Conservation (phyloP, 2,888 invertebrate genomes). For the Melitaea athalia region DNA sequence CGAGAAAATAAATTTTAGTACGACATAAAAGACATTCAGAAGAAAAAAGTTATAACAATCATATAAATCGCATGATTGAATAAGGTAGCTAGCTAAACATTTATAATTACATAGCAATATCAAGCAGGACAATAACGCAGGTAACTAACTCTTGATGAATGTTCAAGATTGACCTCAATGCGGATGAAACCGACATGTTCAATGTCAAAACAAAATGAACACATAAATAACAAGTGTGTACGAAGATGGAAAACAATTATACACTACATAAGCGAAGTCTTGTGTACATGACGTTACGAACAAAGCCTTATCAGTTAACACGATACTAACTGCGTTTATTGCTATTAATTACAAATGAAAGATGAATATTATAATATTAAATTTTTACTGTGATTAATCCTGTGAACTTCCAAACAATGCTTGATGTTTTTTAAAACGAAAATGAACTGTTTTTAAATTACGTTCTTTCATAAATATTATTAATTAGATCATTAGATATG, state of each 20-base stretch:
- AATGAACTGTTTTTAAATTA: too few species aligned
- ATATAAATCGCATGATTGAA: not conserved
- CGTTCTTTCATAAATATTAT: too few species aligned
- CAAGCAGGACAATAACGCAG: slow-evolving; percentile 19
- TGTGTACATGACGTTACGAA: slow-evolving; percentile 14
- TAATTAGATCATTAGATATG: too few species aligned
- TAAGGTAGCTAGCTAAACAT: not conserved
- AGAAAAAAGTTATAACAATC: not conserved
- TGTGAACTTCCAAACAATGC: not conserved
- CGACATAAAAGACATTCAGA: not conserved
- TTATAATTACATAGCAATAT: not conserved
- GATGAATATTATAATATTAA: not conserved
- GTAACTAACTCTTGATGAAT: slow-evolving; percentile 24
- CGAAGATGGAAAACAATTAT: slow-evolving; percentile 31
- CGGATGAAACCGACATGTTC: slow-evolving; percentile 37
- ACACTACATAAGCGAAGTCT: slow-evolving; percentile 15
- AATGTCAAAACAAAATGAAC: slow-evolving; percentile 40
- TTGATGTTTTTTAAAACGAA: not conserved
- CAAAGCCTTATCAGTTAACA: slow-evolving; percentile 29
- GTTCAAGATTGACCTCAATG: slow-evolving; percentile 37
- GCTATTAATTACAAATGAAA: slow-evolving; percentile 21
- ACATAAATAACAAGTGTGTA: slow-evolving; percentile 24
- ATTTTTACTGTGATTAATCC: too few species aligned
- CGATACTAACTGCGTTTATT: slow-evolving; percentile 32
- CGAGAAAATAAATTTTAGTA: not conserved